Evolutionary conservation across 2,888 invertebrate genomes (phyloP).

Genomic region (Philopedon plagiatum): DNA sequence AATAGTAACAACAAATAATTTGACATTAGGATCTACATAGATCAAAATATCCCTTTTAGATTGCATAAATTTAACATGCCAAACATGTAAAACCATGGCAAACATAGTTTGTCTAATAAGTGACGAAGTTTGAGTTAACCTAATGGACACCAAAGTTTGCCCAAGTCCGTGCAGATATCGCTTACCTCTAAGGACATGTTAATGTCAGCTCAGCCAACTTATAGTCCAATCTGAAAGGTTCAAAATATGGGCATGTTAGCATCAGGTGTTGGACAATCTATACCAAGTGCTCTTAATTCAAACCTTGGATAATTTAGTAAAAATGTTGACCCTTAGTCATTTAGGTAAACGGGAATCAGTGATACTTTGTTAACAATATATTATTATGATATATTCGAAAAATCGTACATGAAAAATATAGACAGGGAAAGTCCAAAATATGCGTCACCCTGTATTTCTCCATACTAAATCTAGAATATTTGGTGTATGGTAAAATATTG

Average conservation of each 20-base stretch:
- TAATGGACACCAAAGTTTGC: slow-evolving; percentile 16
- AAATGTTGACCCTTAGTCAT: slow-evolving; percentile 13
- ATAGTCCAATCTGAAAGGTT: slow-evolving; percentile 39
- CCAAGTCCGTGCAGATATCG: slow-evolving; percentile 24
- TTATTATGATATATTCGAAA: too few relatives aligned
- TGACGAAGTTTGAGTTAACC: neutral
- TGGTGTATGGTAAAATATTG: too few relatives aligned
- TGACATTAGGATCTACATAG: too few relatives aligned
- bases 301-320: slow-evolving; percentile 27
- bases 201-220: slow-evolving; percentile 31
- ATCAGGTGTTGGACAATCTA: slow-evolving; percentile 40
- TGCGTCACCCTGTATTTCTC: too few relatives aligned
- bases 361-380: too few relatives aligned
- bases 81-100: neutral
- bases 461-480: too few relatives aligned
- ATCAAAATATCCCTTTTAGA: neutral
- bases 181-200: slow-evolving; percentile 30
- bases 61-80: neutral
- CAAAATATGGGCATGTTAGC: slow-evolving; percentile 36
- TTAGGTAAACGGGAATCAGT: too few relatives aligned
- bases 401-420: too few relatives aligned
- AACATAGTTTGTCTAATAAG: slow-evolving; percentile 19
- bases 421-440: too few relatives aligned
- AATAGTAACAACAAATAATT: too few relatives aligned
- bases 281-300: slow-evolving; percentile 28